Percentiles rank a stretch among this genome's conserved stretches.
These are phyloP conservation scores for Callipepla californica DNA, from an alignment of 2,113 vertebrate species.

Conservation along the genomic window DNA sequence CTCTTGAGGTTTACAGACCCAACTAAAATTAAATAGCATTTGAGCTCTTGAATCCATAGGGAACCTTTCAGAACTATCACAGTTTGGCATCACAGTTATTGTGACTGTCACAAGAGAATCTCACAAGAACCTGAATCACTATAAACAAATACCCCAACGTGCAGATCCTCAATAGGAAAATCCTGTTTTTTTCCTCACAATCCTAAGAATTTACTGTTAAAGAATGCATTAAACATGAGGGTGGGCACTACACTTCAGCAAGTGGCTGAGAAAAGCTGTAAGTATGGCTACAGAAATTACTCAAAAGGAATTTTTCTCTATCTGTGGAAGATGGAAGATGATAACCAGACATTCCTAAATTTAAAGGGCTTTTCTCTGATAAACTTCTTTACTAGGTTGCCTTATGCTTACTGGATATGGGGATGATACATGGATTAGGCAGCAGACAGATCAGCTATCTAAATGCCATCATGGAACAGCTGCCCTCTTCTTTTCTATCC, in stretches of 20 bases:
- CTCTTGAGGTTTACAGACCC: slow-evolving; percentile 17
- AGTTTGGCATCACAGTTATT: background rate
- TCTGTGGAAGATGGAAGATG: background rate
- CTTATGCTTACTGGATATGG: background rate
- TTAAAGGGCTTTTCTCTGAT: background rate
- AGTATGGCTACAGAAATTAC: background rate
- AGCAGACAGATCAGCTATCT: slow-evolving; percentile 55
- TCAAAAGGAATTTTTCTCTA: background rate
- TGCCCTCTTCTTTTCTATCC: slow-evolving; percentile 49
- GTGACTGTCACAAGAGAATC: slow-evolving; percentile 13
- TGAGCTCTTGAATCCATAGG: background rate
- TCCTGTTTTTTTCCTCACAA: background rate
- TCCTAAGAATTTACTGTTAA: background rate
- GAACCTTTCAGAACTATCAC: background rate
- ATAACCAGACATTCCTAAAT: background rate
- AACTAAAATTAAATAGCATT: background rate
- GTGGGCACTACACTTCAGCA: background rate
- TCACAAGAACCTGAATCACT: background rate
- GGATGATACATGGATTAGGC: slow-evolving; percentile 29
- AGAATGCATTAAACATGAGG: background rate
- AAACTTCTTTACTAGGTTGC: background rate
- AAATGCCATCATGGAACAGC: slow-evolving; percentile 56
- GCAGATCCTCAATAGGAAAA: background rate
- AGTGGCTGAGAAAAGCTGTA: background rate
- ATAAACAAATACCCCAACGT: background rate